Evolutionary conservation across 2,113 vertebrate genomes (phyloP).

Genomic region (Perca schrenkii): DNA sequence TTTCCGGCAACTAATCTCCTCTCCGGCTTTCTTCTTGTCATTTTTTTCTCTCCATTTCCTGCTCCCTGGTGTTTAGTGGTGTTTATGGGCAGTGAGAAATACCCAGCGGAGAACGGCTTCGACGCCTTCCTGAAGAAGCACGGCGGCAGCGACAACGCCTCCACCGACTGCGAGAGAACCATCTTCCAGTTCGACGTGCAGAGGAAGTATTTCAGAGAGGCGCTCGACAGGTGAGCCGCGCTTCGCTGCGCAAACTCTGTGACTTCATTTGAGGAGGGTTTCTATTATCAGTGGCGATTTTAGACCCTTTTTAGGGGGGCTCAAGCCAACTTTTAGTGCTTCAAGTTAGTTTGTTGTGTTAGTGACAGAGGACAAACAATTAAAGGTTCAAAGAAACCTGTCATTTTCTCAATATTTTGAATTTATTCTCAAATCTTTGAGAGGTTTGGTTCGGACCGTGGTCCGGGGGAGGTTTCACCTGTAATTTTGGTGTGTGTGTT

Average conservation of each 20-base stretch:
- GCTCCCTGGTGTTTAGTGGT: constrained; percentile 87
- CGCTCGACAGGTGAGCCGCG: constrained; percentile 89
- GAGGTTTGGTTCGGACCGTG: no score
- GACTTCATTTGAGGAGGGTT: not conserved
- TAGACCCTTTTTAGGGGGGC: no score
- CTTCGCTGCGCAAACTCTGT: not conserved
- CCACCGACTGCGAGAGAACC: constrained; percentile 95
- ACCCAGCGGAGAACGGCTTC: constrained; percentile 95
- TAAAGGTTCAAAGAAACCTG: no score
- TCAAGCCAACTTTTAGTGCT: no score
- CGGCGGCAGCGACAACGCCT: constrained; percentile 95
- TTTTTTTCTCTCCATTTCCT: no score
- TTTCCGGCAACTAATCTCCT: not conserved
- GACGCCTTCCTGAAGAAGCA: constrained; percentile 97
- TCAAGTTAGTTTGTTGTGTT: no score
- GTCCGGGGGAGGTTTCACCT: no score
- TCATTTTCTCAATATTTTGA: no score
- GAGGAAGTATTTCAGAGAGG: constrained; percentile 93
- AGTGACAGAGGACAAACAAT: no score
- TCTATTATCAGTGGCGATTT: no score
- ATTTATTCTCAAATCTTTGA: no score
- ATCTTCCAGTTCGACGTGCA: constrained; percentile 97
- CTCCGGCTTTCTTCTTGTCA: not conserved
- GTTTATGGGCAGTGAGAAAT: constrained; percentile 98
- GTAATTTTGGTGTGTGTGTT: no score